phyloP scores from a whole-genome alignment of 2,888 invertebrate species.

The Pharmacophagus antenor region DNA sequence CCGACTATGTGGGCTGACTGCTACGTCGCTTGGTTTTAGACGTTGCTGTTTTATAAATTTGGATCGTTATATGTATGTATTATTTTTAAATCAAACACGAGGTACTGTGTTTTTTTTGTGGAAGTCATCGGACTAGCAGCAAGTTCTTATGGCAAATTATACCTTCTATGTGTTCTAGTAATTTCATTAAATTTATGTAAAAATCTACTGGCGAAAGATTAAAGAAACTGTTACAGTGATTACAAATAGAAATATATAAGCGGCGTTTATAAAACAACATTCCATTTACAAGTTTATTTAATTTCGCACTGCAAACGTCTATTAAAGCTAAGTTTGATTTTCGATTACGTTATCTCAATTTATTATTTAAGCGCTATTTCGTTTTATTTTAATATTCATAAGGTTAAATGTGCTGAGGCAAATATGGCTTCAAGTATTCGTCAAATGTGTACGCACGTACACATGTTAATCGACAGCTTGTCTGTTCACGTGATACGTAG shows the following conservation, averaged over 20 bases:
- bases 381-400: conserved; percentile 18
- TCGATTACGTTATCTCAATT: conserved; percentile 1
- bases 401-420: conserved; percentile 10
- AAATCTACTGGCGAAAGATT: too few relatives aligned
- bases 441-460: conserved; percentile 9
- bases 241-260: too few relatives aligned
- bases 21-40: conserved; percentile 10
- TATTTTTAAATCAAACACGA: too few relatives aligned
- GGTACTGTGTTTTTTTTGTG: too few relatives aligned
- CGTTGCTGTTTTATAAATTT: too few relatives aligned
- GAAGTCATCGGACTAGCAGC: too few relatives aligned
- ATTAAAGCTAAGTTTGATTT: background rate
- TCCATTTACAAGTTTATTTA: background rate
- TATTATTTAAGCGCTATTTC: conserved; percentile 4
- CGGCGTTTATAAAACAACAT: background rate
- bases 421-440: conserved; percentile 10
- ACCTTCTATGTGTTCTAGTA: too few relatives aligned
- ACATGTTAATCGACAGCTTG: conserved; percentile 10
- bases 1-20: conserved; percentile 12
- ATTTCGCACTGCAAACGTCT: background rate
- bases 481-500: background rate
- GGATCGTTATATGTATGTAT: too few relatives aligned
- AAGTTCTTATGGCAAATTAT: too few relatives aligned
- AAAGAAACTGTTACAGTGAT: too few relatives aligned
- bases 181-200: too few relatives aligned